Percentiles rank a stretch among this genome's conserved stretches.
Conservation (phyloP, 2,113 vertebrate genomes). For the Pycnonotus jocosus region DNA sequence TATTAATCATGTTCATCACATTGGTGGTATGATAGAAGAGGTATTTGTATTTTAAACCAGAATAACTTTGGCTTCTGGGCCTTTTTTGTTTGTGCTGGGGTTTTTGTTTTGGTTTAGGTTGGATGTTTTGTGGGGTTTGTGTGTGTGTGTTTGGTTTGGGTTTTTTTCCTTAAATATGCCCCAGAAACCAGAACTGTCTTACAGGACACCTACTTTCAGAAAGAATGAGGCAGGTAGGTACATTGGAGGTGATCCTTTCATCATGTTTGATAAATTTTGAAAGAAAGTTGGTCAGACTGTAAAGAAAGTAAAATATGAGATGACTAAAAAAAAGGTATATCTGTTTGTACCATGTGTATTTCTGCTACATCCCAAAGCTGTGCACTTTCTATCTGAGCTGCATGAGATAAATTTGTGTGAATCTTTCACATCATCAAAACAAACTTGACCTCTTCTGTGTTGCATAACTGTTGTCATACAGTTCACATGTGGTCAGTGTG, state of each 20-base stretch:
- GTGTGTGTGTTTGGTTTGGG: background rate
- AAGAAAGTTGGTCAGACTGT: background rate
- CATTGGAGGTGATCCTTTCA: background rate
- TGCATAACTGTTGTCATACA: background rate
- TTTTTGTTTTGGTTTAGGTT: background rate
- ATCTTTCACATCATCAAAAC: background rate
- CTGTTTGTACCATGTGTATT: background rate
- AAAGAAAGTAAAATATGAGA: background rate
- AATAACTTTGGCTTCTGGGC: background rate
- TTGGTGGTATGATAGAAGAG: background rate
- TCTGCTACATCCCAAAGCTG: background rate
- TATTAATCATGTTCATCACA: background rate
- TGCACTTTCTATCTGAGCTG: background rate
- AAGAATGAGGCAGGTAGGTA: background rate
- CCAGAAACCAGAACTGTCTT: background rate
- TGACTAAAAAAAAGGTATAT: accelerated
- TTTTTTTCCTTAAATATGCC: background rate
- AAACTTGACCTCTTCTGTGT: background rate
- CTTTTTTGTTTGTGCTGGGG: background rate
- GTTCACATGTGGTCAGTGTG: background rate
- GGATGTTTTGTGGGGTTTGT: background rate
- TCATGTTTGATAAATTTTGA: background rate
- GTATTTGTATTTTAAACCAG: background rate
- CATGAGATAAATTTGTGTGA: background rate
- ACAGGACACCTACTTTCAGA: background rate